These are phyloP conservation scores for Melanerpes formicivorus DNA, from an alignment of 2,113 vertebrate genomes.

Conservation along the genomic window DNA sequence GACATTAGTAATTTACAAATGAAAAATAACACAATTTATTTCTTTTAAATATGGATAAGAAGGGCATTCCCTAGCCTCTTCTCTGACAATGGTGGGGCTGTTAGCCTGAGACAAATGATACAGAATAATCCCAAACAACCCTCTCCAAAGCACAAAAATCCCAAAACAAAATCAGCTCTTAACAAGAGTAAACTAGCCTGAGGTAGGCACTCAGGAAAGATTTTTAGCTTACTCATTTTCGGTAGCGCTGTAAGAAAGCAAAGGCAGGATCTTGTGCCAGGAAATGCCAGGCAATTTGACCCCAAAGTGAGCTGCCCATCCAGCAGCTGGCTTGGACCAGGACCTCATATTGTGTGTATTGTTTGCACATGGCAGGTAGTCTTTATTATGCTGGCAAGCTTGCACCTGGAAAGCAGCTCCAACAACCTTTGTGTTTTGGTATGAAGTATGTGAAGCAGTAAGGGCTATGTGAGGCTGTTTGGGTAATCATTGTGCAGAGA, in stretches of 20 bases:
- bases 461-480: rapidly evolving
- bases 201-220: neutral
- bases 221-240: neutral
- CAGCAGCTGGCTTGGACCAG: neutral
- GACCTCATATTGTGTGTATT: rapidly evolving
- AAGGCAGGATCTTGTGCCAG: neutral
- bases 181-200: conserved; percentile 39
- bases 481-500: neutral
- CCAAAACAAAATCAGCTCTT: conserved; percentile 2
- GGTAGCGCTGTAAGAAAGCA: rapidly evolving
- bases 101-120: conserved; percentile 21
- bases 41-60: neutral
- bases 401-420: neutral
- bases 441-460: neutral
- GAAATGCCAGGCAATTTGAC: neutral
- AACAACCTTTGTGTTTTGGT: rapidly evolving
- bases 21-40: neutral
- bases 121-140: neutral
- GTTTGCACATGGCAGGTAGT: neutral
- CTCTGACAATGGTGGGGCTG: neutral
- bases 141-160: conserved; percentile 52
- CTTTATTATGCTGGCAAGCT: neutral
- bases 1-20: neutral
- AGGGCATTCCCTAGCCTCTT: neutral
- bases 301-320: rapidly evolving